phyloP scores from a whole-genome alignment of 2,888 invertebrate species.

The Orgyia antiqua region DNA sequence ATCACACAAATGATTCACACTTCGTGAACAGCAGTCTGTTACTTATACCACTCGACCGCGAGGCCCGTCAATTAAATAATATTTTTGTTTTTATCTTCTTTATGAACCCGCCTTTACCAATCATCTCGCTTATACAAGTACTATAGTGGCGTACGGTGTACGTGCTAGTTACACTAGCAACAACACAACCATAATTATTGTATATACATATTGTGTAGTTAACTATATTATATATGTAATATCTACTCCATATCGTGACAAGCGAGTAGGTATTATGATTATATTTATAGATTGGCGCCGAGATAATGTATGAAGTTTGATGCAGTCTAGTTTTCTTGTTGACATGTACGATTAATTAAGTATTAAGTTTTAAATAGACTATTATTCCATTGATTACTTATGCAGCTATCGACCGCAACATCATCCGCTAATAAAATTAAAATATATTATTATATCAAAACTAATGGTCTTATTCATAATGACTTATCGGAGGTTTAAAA shows the following conservation, averaged over 20 bases:
- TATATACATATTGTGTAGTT: slow-evolving; percentile 16
- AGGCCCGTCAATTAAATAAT: too few relatives aligned
- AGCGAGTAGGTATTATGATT: slow-evolving; percentile 6
- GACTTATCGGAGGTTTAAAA: too few relatives aligned
- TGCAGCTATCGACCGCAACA: too few relatives aligned
- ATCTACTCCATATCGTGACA: slow-evolving; percentile 15
- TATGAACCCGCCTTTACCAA: slow-evolving; percentile 39
- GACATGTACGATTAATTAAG: slow-evolving; percentile 1
- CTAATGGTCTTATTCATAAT: too few relatives aligned
- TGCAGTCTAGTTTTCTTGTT: slow-evolving; percentile 17
- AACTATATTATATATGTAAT: slow-evolving; percentile 10
- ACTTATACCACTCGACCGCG: too few relatives aligned
- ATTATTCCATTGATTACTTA: not conserved
- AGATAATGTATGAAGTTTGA: slow-evolving; percentile 12
- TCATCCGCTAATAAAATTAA: too few relatives aligned
- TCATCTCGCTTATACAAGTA: slow-evolving; percentile 49
- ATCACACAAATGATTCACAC: too few relatives aligned
- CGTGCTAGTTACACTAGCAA: slow-evolving; percentile 46
- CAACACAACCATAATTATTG: slow-evolving; percentile 41
- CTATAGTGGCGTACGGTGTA: slow-evolving; percentile 38
- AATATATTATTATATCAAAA: too few relatives aligned
- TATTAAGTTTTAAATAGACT: not conserved
- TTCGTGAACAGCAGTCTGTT: too few relatives aligned
- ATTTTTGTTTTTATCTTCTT: too few relatives aligned
- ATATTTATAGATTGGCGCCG: slow-evolving; percentile 15